Base-by-base conservation (phyloP, 2,113 vertebrate genomes). In the Nettapus auritus region DNA sequence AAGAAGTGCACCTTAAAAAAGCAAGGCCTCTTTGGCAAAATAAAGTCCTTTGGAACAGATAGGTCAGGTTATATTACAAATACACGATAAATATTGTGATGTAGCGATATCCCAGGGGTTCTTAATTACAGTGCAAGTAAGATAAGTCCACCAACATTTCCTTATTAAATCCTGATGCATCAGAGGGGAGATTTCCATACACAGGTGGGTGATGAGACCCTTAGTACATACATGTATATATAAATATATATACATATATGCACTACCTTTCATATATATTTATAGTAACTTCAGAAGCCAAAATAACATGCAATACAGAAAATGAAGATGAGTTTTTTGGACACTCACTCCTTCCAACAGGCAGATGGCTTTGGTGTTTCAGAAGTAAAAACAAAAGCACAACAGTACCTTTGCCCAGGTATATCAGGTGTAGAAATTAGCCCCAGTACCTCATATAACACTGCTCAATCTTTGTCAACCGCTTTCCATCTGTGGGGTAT, bases 21-120 rank as follows among this genome's bases (percentile, higher is more conserved):
- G 87, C 76, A 89, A 92, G 53, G 90, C 93, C 86, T 98, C 97
- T 98, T 98, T 98, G 98, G 97, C 96, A 95, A 94, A 88, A 48
- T 48, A 96, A 55, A 78, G 22, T 90, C 62, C 56, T 92, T 97
- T 96, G 94, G 95, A 97, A 97, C 60, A 97, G 93, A 97, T 89
- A 87, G 96, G 96, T 86, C 86, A 96, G 89, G 89, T 94, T 94
- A 91, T 46, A 67, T 76, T 94, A 95, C 69, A 96, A 97, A 97
- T 74, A 60, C 16, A 63, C 31, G 89, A 89, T 89, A 96, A 97
- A 96, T 89, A 92, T 9, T 46, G 53, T 77, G 90, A 96, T 83
- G 70, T 96, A 97, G 90, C 89, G 95, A 66, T 88, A 78, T 78
- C 86, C 86, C 90, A 96, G 88, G 91, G 69, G 92, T 82, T 90